phyloP scores from a whole-genome alignment of 2,888 invertebrate species.

The Nephrotoma guestfalica region DNA sequence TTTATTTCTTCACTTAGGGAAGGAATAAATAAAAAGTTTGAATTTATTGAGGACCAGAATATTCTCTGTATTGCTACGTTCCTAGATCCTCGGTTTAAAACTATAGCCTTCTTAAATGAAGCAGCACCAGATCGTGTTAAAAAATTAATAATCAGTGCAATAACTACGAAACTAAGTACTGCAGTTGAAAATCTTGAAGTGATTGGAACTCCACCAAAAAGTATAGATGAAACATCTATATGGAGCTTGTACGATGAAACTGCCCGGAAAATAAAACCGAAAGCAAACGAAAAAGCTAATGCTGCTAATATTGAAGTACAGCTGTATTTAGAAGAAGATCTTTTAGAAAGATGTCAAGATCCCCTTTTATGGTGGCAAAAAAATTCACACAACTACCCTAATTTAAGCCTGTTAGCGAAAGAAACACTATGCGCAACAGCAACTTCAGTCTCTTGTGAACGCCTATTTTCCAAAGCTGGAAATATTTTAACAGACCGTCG shows the following conservation, averaged over 20 bases:
- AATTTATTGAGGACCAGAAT: neutral
- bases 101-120: neutral
- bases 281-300: no score
- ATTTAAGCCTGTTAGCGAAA: neutral
- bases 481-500: neutral
- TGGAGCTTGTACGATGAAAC: slow-evolving; percentile 1
- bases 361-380: slow-evolving; percentile 9
- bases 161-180: slow-evolving; percentile 10
- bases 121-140: neutral
- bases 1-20: neutral
- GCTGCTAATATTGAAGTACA: slow-evolving; percentile 10
- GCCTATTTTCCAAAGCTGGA: neutral
- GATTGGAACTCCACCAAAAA: neutral
- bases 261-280: slow-evolving; percentile 1
- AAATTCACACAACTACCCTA: neutral
- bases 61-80: neutral
- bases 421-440: neutral
- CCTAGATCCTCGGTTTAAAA: neutral
- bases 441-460: slow-evolving; percentile 1
- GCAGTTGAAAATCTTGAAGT: slow-evolving; percentile 9
- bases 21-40: neutral
- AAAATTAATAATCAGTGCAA: neutral
- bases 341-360: slow-evolving; percentile 6
- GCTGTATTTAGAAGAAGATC: slow-evolving; percentile 9
- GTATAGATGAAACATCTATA: slow-evolving; percentile 4